These are phyloP conservation scores for Gortyna flavago DNA, from an alignment of 2,888 invertebrate genomes.

Conservation along the genomic window DNA sequence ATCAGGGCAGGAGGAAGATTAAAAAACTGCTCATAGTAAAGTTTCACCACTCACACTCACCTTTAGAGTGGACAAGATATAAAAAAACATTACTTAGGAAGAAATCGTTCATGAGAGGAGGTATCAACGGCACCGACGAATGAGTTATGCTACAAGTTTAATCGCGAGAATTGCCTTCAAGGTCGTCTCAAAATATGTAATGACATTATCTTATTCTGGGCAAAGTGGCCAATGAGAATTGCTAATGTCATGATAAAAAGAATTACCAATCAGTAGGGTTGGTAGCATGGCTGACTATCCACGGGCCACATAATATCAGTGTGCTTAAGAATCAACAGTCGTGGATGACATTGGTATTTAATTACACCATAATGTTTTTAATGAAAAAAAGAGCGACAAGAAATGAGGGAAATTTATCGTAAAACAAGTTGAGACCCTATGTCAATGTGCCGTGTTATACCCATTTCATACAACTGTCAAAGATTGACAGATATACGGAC, in stretches of 20 bases:
- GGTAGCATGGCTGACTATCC: no score
- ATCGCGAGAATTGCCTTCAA: no score
- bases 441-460: background rate
- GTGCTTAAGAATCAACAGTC: background rate
- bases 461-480: background rate
- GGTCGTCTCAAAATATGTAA: no score
- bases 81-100: no score
- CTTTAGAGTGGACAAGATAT: no score
- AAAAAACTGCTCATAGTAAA: background rate
- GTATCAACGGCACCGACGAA: no score
- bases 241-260: background rate
- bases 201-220: no score
- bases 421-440: background rate
- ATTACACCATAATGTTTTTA: background rate
- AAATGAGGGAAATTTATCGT: background rate
- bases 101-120: background rate
- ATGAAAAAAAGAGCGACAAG: no score
- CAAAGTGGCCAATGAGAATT: no score
- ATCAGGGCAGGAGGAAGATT: background rate
- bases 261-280: background rate
- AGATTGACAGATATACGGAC: background rate
- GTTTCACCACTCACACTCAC: no score
- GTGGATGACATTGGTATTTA: background rate
- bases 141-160: no score
- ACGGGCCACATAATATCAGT: background rate